phyloP scores from a whole-genome alignment of 2,797 vertebrate genomes.

The Ataeniobius toweri region DNA sequence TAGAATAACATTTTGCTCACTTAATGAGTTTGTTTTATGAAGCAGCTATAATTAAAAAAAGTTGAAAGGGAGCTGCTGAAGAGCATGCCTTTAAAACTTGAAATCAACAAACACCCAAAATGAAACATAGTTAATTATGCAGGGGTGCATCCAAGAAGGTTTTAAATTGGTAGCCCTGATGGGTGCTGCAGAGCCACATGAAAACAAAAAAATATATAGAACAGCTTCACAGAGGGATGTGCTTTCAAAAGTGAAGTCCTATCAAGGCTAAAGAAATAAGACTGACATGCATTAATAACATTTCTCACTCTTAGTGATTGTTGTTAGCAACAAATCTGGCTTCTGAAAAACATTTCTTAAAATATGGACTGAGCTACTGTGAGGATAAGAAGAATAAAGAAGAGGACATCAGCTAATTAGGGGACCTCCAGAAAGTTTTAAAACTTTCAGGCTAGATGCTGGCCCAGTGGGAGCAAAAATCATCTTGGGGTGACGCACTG shows the following conservation, averaged over 20 bases:
- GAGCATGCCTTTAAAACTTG: neutral
- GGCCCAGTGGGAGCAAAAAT: no score
- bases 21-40: neutral
- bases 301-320: neutral
- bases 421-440: no score
- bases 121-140: neutral
- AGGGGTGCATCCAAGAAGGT: neutral
- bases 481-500: neutral
- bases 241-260: neutral
- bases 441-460: no score
- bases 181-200: neutral
- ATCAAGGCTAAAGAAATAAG: neutral
- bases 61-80: neutral
- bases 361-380: neutral
- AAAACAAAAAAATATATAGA: neutral
- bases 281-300: neutral
- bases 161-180: neutral
- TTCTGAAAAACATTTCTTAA: neutral
- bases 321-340: neutral
- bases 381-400: neutral
- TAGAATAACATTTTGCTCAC: neutral
- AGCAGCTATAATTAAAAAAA: neutral
- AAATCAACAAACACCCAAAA: neutral
- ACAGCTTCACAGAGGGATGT: neutral
- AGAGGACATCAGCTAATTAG: no score